phyloP scores from a whole-genome alignment of 2,888 invertebrate species.

The Caradrina clavipalpis region DNA sequence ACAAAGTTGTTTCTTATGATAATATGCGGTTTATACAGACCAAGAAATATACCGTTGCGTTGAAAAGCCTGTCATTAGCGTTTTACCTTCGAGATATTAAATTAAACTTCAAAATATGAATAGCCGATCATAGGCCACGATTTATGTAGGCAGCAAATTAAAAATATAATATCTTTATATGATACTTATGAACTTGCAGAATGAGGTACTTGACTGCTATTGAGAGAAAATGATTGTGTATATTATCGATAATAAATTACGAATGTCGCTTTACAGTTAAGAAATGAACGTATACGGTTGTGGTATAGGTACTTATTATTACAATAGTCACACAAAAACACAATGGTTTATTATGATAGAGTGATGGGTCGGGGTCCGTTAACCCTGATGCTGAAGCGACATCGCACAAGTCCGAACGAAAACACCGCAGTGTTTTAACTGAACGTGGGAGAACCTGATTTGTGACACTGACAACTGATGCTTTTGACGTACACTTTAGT shows the following conservation, averaged over 20 bases:
- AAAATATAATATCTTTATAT: slow-evolving; percentile 54
- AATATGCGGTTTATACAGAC: slow-evolving; percentile 42
- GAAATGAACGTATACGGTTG: slow-evolving; percentile 61
- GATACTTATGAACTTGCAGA: slow-evolving; percentile 55
- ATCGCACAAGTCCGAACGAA: slow-evolving; percentile 61
- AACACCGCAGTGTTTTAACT: slow-evolving; percentile 66
- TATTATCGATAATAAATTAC: slow-evolving; percentile 59
- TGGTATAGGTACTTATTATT: slow-evolving; percentile 27
- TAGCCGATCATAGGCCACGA: slow-evolving; percentile 46
- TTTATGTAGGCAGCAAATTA: slow-evolving; percentile 41
- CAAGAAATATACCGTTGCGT: slow-evolving; percentile 68
- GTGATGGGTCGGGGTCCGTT: slow-evolving; percentile 79
- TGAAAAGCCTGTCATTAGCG: slow-evolving; percentile 61
- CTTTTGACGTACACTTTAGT: slow-evolving; percentile 71
- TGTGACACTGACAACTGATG: slow-evolving; percentile 73
- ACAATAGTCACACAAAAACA: slow-evolving; percentile 69
- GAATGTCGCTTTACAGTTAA: slow-evolving; percentile 65
- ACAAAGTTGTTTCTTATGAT: slow-evolving; percentile 47
- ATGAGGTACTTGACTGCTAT: slow-evolving; percentile 35
- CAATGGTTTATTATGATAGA: slow-evolving; percentile 71
- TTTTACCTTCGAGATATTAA: slow-evolving; percentile 58
- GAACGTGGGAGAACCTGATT: slow-evolving; percentile 88
- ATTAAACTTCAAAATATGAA: slow-evolving; percentile 63
- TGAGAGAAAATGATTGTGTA: slow-evolving; percentile 53
- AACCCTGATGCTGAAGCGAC: slow-evolving; percentile 76